Conservation (phyloP, 2,797 vertebrate species). For the Oophaga sylvatica region DNA sequence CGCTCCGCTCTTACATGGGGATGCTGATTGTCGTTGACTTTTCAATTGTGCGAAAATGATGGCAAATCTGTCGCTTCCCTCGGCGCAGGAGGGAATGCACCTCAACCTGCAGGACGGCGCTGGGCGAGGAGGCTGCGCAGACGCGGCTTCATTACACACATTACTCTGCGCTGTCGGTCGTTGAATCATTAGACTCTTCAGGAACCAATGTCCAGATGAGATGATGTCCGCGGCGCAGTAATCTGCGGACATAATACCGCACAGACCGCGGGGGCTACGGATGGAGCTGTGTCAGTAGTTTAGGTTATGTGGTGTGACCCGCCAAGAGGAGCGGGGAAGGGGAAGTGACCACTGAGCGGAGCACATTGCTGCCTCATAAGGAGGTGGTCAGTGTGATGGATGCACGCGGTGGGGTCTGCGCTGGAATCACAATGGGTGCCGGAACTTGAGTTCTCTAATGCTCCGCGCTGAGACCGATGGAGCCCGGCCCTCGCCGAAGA, state of each 20-base stretch:
- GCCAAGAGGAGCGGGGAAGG: too few species aligned
- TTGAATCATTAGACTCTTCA: slow-evolving; percentile 16
- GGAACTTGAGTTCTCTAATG: too few species aligned
- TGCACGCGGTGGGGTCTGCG: too few species aligned
- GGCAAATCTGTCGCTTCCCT: neutral
- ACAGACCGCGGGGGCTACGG: too few species aligned
- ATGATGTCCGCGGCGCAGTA: neutral
- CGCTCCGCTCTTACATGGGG: neutral
- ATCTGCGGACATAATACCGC: too few species aligned
- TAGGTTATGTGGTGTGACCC: too few species aligned
- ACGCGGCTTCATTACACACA: slow-evolving; percentile 19
- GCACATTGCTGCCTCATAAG: neutral
- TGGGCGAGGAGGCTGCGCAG: neutral
- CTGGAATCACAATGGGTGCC: too few species aligned
- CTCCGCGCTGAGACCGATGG: too few species aligned
- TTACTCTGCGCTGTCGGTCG: slow-evolving; percentile 14
- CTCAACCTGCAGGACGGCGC: neutral
- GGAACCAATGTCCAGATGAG: neutral
- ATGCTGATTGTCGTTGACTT: neutral
- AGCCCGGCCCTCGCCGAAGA: too few species aligned
- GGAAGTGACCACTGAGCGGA: neutral
- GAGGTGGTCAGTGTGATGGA: neutral
- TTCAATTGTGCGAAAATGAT: slow-evolving; percentile 31
- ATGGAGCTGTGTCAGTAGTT: too few species aligned
- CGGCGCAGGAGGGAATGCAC: neutral